phyloP scores from a whole-genome alignment of 2,113 vertebrate genomes.

The Gallinago paraguaiae region DNA sequence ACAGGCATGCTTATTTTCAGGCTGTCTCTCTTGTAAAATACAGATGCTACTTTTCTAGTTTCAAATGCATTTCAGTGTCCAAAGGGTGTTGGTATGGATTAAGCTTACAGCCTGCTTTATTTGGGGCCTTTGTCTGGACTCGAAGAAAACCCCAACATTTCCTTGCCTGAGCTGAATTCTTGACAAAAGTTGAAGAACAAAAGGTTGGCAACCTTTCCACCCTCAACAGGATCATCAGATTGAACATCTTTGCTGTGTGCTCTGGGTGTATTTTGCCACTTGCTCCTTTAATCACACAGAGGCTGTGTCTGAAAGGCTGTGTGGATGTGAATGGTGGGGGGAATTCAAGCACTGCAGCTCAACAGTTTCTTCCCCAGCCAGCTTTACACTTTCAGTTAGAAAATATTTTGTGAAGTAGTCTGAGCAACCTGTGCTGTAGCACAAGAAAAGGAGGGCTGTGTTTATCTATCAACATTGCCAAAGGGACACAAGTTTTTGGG shows the following conservation, averaged over 20 bases:
- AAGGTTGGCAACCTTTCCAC: not conserved
- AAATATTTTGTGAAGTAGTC: not conserved
- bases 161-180: not conserved
- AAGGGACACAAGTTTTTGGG: not conserved
- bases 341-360: not conserved
- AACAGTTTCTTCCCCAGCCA: not conserved
- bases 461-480: not conserved
- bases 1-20: not conserved
- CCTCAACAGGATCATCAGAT: not conserved
- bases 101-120: not conserved
- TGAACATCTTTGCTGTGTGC: not conserved
- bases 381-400: not conserved
- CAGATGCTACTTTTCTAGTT: not conserved
- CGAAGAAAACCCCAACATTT: not conserved
- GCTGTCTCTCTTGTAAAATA: not conserved
- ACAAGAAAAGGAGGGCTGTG: not conserved
- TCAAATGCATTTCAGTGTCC: not conserved
- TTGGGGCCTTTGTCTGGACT: not conserved
- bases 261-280: not conserved
- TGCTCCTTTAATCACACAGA: not conserved
- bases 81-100: not conserved
- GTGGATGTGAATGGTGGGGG: not conserved
- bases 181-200: not conserved
- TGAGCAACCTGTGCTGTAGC: not conserved
- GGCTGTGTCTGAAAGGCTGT: not conserved